A percentile compares a stretch with the other conserved stretches of the same genome.
These are phyloP conservation scores for Catostomus latipinnis DNA, from an alignment of 2,797 vertebrate species.

Conservation along the genomic window DNA sequence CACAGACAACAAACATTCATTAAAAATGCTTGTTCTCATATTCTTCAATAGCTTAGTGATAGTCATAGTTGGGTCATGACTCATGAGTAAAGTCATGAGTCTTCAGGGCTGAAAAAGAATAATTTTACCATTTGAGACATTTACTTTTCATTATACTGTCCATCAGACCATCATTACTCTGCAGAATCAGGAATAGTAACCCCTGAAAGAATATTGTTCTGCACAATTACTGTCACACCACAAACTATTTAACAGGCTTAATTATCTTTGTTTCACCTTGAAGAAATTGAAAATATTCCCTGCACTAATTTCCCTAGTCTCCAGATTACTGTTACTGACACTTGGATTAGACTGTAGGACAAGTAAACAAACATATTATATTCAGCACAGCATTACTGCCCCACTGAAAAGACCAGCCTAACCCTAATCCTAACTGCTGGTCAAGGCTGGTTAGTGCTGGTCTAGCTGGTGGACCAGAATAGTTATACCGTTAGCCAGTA, in stretches of 20 bases:
- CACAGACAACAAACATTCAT: no score
- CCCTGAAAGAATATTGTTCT: background rate
- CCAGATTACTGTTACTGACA: background rate
- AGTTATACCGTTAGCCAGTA: no score
- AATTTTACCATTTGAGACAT: background rate
- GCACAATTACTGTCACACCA: background rate
- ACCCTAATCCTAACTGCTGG: no score
- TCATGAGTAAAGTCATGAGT: background rate
- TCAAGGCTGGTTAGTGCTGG: no score
- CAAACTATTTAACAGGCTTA: background rate
- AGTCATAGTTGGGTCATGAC: background rate
- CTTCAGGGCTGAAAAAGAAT: background rate
- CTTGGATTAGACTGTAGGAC: background rate
- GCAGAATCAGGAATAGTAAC: background rate
- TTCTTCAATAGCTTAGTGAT: constrained; percentile 1
- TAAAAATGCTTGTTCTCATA: background rate
- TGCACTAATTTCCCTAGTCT: constrained; percentile 3
- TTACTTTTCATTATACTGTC: background rate
- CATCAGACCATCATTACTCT: constrained; percentile 1
- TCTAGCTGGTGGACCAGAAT: no score
- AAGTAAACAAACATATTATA: background rate
- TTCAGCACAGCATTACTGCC: background rate
- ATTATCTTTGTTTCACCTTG: background rate
- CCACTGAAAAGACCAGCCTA: no score
- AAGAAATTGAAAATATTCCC: background rate